Evolutionary conservation across 2,888 invertebrate species (phyloP).

Genomic region (Metellina segmentata): DNA sequence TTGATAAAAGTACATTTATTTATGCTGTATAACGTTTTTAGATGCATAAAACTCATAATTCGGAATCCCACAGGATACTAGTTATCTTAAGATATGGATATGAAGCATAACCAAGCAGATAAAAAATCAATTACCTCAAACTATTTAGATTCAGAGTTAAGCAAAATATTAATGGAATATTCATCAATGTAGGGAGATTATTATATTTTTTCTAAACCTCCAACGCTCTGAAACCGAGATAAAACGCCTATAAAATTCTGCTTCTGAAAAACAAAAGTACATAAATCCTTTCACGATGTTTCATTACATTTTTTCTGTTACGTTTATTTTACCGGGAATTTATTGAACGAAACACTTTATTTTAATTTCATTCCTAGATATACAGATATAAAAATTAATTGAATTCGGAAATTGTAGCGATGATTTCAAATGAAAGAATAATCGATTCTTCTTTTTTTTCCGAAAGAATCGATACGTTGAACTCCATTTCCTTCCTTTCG

Average conservation of each 20-base stretch:
- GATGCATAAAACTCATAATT: background rate
- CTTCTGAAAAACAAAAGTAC: background rate
- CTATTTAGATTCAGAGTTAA: background rate
- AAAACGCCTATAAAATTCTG: background rate
- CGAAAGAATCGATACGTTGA: background rate
- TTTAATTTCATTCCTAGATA: background rate
- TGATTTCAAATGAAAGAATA: too few species aligned
- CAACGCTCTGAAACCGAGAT: background rate
- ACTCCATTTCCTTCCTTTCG: background rate
- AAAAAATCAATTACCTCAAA: background rate
- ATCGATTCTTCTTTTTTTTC: background rate
- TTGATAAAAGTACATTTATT: background rate
- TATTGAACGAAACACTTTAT: background rate
- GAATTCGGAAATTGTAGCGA: background rate
- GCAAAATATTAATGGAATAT: background rate
- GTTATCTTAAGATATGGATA: background rate
- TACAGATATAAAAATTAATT: slow-evolving; percentile 1
- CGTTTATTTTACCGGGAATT: background rate
- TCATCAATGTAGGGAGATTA: background rate
- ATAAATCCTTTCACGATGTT: background rate
- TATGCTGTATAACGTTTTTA: background rate
- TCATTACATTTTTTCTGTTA: background rate
- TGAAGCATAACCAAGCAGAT: background rate
- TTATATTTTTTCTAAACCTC: background rate
- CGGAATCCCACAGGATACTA: background rate